Evolutionary conservation across 2,113 vertebrate genomes (phyloP), one percentile per base, ranked within the genome.

Genomic region (Sturnus vulgaris): DNA sequence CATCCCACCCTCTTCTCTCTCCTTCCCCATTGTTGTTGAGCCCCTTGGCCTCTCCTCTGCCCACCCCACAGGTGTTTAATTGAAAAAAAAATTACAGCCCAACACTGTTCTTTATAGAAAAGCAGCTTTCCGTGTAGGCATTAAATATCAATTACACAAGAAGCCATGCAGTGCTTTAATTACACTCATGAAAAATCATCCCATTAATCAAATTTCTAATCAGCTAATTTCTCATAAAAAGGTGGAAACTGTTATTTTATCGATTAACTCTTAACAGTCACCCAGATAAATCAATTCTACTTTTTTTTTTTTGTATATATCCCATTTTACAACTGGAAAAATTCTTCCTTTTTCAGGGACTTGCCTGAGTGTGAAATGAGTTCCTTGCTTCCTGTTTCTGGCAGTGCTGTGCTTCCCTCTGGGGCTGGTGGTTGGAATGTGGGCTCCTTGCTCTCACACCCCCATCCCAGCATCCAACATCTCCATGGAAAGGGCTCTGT

Each of bases 181-280:
- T 97, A 96, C 84, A 94, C 87, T 88, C 56, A 69, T 72, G 86
- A 95, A 88, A 96, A 97, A 97, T 84, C 76, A 82, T 80, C 90
- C 69, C 92, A 97, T 98, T 98, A 96, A 98, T 98, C 97, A 98
- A 93, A 56, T 96, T 92, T 93, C 92, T 98, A 98, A 98, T 97
- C 97, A 97, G 88, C 65, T 92, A 71, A 42, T 95, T 95, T 91
- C 94, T 92, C 22, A 16, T 96, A 91, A 97, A 96, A 95, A 88
- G 81, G 83, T 90, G 56, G 82, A 46, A 92, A 97, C 90, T 84
- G 89, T 96, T 98, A 96, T 93, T 95, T 95, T 97, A 97, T 97
- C 66, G 90, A 97, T 98, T 98, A 98, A 97, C 97, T 95, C 92
- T 97, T 97, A 95, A 86, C 53, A 83, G 68, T 50, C 76, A 37